Percentiles rank a stretch among this genome's conserved stretches.
These are phyloP conservation scores for Tortrix viridana DNA, from an alignment of 2,888 invertebrate genomes.

Conservation along the genomic window DNA sequence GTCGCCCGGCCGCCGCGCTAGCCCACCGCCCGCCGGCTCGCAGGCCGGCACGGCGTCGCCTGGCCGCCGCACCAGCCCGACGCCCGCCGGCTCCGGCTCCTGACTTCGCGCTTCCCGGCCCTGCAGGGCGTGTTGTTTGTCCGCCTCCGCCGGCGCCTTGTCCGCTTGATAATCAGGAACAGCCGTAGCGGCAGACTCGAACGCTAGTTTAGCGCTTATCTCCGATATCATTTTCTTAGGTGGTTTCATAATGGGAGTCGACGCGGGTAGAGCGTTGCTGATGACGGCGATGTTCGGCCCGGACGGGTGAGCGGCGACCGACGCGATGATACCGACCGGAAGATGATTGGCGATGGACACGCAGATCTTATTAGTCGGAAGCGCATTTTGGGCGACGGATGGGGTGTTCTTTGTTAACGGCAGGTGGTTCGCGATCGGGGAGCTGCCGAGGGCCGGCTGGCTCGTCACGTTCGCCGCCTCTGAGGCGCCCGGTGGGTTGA, in stretches of 20 bases:
- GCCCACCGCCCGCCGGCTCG: conserved; percentile 62
- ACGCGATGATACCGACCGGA: conserved; percentile 19
- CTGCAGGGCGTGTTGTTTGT: conserved; percentile 41
- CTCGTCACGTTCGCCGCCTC: conserved; percentile 31
- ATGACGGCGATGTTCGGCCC: conserved; percentile 1
- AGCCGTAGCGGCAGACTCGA: conserved; percentile 61
- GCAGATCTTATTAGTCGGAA: neutral
- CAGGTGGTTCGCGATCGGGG: conserved; percentile 40
- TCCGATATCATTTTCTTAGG: conserved; percentile 78
- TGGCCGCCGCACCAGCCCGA: conserved; percentile 56
- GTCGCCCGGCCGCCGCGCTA: conserved; percentile 39
- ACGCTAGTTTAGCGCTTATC: conserved; percentile 69
- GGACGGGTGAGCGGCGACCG: conserved; percentile 35
- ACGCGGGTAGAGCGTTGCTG: conserved; percentile 41
- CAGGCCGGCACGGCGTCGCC: conserved; percentile 42
- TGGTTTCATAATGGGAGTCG: conserved; percentile 71
- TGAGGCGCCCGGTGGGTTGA: conserved; percentile 7
- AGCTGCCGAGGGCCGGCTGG: conserved; percentile 40
- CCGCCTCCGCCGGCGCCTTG: conserved; percentile 42
- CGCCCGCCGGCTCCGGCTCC: conserved; percentile 42
- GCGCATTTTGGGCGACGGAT: conserved; percentile 1
- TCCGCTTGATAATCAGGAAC: conserved; percentile 40
- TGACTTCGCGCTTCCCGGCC: conserved; percentile 36
- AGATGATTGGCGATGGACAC: conserved; percentile 32
- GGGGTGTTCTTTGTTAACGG: conserved; percentile 23